Evolutionary conservation across 2,113 vertebrate species (phyloP), one percentile per base, ranked within the genome.

Genomic region (Alligator mississippiensis): DNA sequence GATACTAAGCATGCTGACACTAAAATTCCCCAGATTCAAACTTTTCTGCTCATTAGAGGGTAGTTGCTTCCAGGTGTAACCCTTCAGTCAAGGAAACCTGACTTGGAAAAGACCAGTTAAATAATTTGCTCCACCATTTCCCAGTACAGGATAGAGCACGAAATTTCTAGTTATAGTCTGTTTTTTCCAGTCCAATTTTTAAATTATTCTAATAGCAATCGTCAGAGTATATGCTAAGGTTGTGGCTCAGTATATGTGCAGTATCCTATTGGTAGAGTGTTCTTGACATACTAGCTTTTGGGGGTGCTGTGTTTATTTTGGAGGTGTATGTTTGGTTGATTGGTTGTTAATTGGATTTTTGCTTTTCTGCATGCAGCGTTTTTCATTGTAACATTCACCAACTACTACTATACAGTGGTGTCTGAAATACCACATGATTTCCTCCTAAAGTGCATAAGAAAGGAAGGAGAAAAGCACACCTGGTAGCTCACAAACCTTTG

Each of bases 101-200:
- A 55, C 38, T 18, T 75, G 24, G 14, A 58, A 80, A 94, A 77
- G 62, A 18, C 4, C 21, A 85, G 38, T 77, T 77, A 77, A 72
- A 9, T 47, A 4, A 25, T 70, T 22, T 16, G 64, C 15, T 66
- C 19, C 18, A 10, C 18, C 64, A 25, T 76, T 88, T 15, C 16
- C 81, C 70, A 74, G 34, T 74, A 38, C 22, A 47, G 11, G 12
- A 47, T 74, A 38, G 70, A 38, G 24, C 15, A 12, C 24, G 78
- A 77, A 2, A 63, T 6, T 6, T 2, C 30, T 55, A 18, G 24
- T 24, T 1, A 30, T 59, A 28, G 9, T 2, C 0, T 38, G 54
- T 5, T 27, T 89, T 21, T 30, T 54, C 15, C 47, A 34, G 1
- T 86, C 30, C 27, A 77, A 70, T 62, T 59, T 1, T 80, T 68